Conservation (phyloP, 2,113 vertebrate species). For the Fregetta grallaria region DNA sequence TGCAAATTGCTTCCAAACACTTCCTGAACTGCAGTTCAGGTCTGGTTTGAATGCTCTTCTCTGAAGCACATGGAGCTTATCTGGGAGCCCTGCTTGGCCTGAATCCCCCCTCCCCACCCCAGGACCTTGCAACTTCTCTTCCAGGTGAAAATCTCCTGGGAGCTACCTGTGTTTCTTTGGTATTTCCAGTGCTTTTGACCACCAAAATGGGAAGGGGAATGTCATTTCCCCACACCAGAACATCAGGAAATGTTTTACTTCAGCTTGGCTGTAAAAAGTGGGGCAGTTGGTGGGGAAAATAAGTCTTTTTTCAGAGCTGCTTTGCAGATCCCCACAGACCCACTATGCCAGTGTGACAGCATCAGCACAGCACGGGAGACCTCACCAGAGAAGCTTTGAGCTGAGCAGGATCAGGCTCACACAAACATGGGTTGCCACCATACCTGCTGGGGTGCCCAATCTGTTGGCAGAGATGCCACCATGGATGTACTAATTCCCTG, state of each 20-base stretch:
- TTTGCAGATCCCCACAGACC: neutral
- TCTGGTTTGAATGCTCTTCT: neutral
- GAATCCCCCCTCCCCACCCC: neutral
- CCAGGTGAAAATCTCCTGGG: neutral
- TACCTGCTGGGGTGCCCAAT: neutral
- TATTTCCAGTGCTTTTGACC: neutral
- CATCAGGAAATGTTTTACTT: neutral
- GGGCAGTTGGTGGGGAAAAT: neutral
- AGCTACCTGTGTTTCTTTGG: neutral
- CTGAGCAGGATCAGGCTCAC: neutral
- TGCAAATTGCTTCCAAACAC: neutral
- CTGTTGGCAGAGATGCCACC: neutral
- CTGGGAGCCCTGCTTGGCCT: neutral
- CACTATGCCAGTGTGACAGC: neutral
- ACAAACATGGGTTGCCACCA: fast-evolving
- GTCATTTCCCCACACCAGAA: neutral
- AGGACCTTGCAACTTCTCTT: neutral
- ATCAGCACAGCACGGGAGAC: neutral
- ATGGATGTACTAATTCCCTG: neutral
- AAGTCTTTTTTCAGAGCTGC: neutral
- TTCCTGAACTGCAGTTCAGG: neutral
- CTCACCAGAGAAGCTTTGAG: neutral
- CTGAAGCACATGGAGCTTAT: neutral
- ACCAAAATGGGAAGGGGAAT: neutral
- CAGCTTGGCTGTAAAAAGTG: neutral